Base-by-base conservation (phyloP, 1,140 invertebrate genomes). In the Camponotus vicinus region DNA sequence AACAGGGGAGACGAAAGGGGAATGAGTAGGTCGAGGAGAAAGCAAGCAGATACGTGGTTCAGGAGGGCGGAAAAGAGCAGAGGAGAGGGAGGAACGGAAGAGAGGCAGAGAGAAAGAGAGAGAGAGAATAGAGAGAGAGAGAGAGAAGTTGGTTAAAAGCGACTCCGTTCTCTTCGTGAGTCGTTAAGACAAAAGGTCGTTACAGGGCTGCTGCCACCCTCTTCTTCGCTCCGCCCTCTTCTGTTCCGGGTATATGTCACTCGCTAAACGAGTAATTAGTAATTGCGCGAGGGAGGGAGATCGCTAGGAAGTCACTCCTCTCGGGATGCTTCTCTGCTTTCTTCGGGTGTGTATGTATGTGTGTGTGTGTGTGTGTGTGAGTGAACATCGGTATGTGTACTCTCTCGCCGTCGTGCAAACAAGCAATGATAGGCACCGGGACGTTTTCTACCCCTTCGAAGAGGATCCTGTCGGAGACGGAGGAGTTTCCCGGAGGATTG, bases 181-280 rank as follows among this genome's bases (percentile, higher is more conserved):
- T 70, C 86, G 82, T 89, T 84, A 76, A 85, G 76, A 86, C 75
- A 86, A 80, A 89, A 89, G 86, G 61, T 88, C 88, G 73, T 89
- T 89, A 89, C 86, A 61, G 73, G 61, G 73, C 75, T 89, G 45
- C 76, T 71, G 63, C n/a, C 78, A 63, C 13, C 34, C 66, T 59
- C 66, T n/a, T 59, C n/a, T 49, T 13, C 49, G 13, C 73, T 42
- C 77, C 13, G 21, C 45, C 21, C 86, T 87, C 83, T 90, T 84
- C 66, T 67, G 61, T 85, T 63, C 67, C 67, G 86, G 75, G 84
- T 87, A 82, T 83, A 90, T 69, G 85, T 90, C 88, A 91, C 89
- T 91, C 86, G 86, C 84, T 91, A 92, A 92, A 91, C 89, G 91
- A 90, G 89, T 92, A 92, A 92, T 92, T 92, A 92, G 91, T 91